Evolutionary conservation across 2,113 vertebrate species (phyloP).

Genomic region (Naja naja): DNA sequence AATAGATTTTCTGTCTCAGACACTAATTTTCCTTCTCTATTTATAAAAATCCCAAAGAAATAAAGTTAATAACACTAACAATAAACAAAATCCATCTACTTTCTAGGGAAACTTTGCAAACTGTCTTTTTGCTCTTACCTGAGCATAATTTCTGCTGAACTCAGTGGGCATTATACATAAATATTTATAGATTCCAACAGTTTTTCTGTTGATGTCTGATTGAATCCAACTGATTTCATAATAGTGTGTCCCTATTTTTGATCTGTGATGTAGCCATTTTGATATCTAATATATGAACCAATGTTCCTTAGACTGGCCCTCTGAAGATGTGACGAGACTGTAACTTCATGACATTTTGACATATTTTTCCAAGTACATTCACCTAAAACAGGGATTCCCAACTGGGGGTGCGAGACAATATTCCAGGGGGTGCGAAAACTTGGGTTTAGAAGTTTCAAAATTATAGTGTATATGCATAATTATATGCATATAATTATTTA

Average conservation of each 20-base stretch:
- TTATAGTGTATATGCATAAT: too few relatives aligned
- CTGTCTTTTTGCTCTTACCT: background rate
- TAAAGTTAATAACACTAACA: background rate
- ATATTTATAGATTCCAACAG: background rate
- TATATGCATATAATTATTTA: too few relatives aligned
- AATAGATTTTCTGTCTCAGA: background rate
- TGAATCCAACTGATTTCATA: background rate
- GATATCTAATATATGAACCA: background rate
- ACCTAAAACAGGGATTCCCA: background rate
- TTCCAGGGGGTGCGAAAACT: too few relatives aligned
- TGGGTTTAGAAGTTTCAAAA: too few relatives aligned
- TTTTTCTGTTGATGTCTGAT: background rate
- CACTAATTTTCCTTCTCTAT: background rate
- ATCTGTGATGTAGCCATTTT: background rate
- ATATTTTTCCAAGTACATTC: background rate
- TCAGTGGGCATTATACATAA: background rate
- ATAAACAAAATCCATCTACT: background rate
- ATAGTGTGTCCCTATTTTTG: background rate
- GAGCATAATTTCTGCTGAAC: background rate
- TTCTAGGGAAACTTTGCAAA: background rate
- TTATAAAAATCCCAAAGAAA: background rate
- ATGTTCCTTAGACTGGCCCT: background rate
- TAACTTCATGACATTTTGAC: background rate
- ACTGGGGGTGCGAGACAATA: background rate
- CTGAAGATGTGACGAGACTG: background rate